Percentiles rank a stretch among this genome's conserved stretches.
These are phyloP conservation scores for Falco columbarius DNA, from an alignment of 2,797 vertebrate genomes.

Conservation along the genomic window DNA sequence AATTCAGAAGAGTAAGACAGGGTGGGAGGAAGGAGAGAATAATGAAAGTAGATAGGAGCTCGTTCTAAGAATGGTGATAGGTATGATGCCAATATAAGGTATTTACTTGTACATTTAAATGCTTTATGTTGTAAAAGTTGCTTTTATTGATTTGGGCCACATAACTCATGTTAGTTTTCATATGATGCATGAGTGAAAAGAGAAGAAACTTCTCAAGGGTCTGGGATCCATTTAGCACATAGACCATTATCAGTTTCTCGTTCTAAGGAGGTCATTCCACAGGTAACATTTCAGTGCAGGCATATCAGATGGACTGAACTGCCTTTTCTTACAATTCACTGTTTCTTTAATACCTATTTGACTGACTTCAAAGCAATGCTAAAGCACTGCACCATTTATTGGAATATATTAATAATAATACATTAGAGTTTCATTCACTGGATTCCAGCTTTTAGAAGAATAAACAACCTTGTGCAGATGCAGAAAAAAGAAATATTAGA, in stretches of 20 bases:
- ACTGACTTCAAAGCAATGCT: not conserved
- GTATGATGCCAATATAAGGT: not conserved
- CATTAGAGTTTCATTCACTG: conserved; percentile 26
- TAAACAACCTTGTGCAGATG: conserved; percentile 2
- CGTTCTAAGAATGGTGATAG: not conserved
- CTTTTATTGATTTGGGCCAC: not conserved
- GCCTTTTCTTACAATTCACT: not conserved
- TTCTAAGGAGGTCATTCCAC: not conserved
- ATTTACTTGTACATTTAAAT: not conserved
- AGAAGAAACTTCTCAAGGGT: not conserved
- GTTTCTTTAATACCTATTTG: not conserved
- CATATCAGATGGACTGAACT: conserved; percentile 4
- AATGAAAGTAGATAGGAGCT: not conserved
- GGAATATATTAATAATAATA: conserved; percentile 44
- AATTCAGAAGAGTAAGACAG: not conserved
- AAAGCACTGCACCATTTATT: conserved; percentile 9
- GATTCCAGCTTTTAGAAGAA: conserved; percentile 6
- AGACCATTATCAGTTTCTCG: not conserved
- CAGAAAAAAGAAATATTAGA: conserved; percentile 30
- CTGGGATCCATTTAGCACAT: not conserved
- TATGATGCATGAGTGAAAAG: not conserved
- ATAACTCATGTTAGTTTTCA: not conserved
- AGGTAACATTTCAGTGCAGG: not conserved
- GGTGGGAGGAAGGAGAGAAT: not conserved
- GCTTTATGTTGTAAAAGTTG: not conserved